These are phyloP conservation scores for Volucella zonaria DNA, from an alignment of 2,888 invertebrate species.

Conservation along the genomic window DNA sequence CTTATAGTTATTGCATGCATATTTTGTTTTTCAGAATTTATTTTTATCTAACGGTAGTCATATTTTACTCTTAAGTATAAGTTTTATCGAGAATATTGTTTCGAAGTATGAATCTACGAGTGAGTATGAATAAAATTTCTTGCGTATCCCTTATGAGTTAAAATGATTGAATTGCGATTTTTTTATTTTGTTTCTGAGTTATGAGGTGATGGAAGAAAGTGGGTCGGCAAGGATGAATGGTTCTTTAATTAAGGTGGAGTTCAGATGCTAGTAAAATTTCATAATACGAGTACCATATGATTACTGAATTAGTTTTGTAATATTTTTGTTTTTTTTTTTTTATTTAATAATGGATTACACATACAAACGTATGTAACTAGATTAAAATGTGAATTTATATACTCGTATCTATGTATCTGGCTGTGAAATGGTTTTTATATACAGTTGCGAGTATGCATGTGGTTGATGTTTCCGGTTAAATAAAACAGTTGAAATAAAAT, in stretches of 20 bases:
- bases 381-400: conserved; percentile 9
- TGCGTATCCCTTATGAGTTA: conserved; percentile 18
- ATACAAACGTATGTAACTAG: conserved; percentile 10
- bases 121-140: background rate
- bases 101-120: conserved; percentile 5
- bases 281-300: conserved; percentile 34
- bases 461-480: background rate
- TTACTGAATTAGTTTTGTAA: conserved; percentile 16
- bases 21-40: background rate
- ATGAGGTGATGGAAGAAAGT: conserved; percentile 53
- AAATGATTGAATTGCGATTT: conserved; percentile 36
- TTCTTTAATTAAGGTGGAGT: conserved; percentile 46
- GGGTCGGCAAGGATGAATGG: conserved; percentile 28
- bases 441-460: background rate
- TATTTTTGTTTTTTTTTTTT: background rate
- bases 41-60: conserved; percentile 41
- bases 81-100: conserved; percentile 29
- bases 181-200: background rate
- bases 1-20: conserved; percentile 39
- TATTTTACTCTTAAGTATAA: conserved; percentile 44
- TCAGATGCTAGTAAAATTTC: conserved; percentile 23
- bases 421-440: background rate
- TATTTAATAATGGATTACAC: conserved; percentile 25
- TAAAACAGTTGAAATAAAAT: too few relatives aligned
- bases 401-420: background rate